Evolutionary conservation across 2,888 invertebrate species (phyloP).

Genomic region (Eueremaeus valkanovi): DNA sequence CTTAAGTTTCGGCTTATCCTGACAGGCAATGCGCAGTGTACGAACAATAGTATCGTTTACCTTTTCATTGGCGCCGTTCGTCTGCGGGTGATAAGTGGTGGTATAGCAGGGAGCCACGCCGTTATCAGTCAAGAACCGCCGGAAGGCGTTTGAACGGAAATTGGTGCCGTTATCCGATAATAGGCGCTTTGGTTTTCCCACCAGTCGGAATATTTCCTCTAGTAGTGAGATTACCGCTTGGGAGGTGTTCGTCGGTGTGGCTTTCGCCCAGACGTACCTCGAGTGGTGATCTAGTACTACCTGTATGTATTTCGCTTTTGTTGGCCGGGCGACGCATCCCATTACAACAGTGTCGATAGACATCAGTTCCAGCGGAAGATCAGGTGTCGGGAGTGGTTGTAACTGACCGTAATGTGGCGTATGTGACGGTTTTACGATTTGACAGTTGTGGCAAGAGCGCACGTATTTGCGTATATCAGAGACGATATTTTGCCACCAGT

Average conservation of each 20-base stretch:
- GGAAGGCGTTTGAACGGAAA: not conserved
- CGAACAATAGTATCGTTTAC: no score
- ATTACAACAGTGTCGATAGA: constrained; percentile 17
- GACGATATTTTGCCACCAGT: not conserved
- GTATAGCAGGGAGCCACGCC: no score
- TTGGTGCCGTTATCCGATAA: not conserved
- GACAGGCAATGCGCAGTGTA: no score
- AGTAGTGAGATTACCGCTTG: not conserved
- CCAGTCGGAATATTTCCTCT: not conserved
- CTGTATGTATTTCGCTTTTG: not conserved
- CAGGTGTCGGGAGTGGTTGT: not conserved
- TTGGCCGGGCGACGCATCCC: not conserved
- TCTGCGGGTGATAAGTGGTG: no score
- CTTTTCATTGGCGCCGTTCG: no score
- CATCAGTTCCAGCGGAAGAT: not conserved
- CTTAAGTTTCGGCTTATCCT: not conserved
- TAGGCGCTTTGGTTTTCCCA: not conserved
- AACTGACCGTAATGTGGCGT: not conserved
- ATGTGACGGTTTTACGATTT: not conserved
- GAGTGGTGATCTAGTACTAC: not conserved
- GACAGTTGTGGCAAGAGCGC: not conserved
- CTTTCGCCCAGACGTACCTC: not conserved
- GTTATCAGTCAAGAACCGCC: no score
- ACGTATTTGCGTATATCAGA: not conserved
- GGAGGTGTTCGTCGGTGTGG: not conserved